These are phyloP conservation scores for Nematolebias whitei DNA, from an alignment of 2,113 vertebrate genomes.

Conservation along the genomic window DNA sequence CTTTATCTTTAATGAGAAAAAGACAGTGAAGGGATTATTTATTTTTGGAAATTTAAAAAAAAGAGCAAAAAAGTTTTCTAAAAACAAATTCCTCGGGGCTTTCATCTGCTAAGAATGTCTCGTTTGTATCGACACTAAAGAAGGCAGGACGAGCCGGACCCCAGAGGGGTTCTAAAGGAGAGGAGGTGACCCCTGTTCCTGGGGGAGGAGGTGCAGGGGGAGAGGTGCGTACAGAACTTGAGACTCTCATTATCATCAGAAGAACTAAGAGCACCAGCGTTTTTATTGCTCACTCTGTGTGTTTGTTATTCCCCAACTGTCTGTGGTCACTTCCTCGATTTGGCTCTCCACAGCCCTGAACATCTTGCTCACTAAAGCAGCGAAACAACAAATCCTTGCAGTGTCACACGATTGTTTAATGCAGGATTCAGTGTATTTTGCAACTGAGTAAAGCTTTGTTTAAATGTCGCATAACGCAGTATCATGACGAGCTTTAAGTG, in stretches of 20 bases:
- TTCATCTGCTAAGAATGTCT: constrained; percentile 71
- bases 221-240: constrained; percentile 79
- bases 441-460: constrained; percentile 9
- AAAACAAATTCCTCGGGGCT: constrained; percentile 35
- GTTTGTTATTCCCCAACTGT: constrained; percentile 60
- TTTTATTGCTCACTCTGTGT: constrained; percentile 65
- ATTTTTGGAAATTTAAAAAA: neutral
- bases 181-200: constrained; percentile 79
- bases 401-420: constrained; percentile 20
- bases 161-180: constrained; percentile 79
- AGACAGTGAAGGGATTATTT: constrained; percentile 12
- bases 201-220: constrained; percentile 77
- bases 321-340: constrained; percentile 53
- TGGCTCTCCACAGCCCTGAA: constrained; percentile 49
- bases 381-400: constrained; percentile 38
- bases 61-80: constrained; percentile 46
- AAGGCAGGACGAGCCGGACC: constrained; percentile 72
- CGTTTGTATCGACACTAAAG: constrained; percentile 77
- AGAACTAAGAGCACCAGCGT: constrained; percentile 70
- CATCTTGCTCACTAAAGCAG: constrained; percentile 53
- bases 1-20: neutral
- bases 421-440: neutral
- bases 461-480: neutral
- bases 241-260: constrained; percentile 65
- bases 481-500: constrained; percentile 5